These are phyloP conservation scores for Teinopalpus imperialis DNA, from an alignment of 2,888 invertebrate genomes.

Conservation along the genomic window DNA sequence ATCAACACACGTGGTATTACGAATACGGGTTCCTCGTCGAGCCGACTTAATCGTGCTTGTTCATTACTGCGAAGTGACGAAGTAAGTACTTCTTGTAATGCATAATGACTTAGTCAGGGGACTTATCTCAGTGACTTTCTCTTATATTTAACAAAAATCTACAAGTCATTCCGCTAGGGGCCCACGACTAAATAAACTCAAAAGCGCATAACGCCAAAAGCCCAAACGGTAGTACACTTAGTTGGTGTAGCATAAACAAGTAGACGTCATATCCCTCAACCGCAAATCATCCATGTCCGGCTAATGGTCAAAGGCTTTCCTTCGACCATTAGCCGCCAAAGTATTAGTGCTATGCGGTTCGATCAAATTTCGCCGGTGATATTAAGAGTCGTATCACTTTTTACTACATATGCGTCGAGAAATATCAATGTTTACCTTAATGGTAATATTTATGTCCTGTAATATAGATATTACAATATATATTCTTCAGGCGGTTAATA, in stretches of 20 bases:
- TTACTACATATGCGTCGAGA: background rate
- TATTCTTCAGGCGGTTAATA: background rate
- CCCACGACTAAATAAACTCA: no score
- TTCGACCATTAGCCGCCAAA: conserved; percentile 32
- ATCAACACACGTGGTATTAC: no score
- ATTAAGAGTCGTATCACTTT: background rate
- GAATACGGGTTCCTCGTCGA: no score
- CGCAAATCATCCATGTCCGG: conserved; percentile 32
- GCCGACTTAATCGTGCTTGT: no score
- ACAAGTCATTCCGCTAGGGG: no score
- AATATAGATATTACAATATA: conserved; percentile 8
- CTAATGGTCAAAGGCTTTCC: conserved; percentile 30
- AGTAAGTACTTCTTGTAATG: no score
- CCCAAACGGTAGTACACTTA: no score
- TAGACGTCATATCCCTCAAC: conserved; percentile 23
- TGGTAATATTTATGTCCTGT: background rate
- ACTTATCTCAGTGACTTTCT: no score
- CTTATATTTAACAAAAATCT: no score
- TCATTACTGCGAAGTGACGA: no score
- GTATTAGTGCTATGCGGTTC: conserved; percentile 29
- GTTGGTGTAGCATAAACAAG: conserved; percentile 12
- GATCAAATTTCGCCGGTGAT: conserved; percentile 15
- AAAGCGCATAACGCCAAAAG: no score
- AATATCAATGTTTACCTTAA: conserved; percentile 8
- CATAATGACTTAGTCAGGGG: no score